Conservation (phyloP, 2,888 invertebrate genomes). For the Rhyacophila evoluta region DNA sequence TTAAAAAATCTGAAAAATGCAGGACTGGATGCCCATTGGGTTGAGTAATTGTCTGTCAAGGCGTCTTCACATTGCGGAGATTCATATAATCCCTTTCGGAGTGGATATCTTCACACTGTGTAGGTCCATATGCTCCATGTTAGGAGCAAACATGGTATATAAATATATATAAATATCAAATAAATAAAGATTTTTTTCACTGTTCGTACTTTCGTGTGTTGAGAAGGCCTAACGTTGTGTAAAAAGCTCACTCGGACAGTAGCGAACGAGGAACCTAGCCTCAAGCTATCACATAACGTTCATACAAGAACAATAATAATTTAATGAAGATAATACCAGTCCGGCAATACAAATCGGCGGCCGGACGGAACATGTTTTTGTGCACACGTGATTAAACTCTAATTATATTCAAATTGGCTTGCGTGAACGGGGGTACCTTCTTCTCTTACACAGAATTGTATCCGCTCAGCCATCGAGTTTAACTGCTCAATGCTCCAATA, state of each 20-base stretch:
- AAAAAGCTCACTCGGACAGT: conserved; percentile 44
- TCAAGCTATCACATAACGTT: conserved; percentile 37
- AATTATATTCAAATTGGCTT: conserved; percentile 9
- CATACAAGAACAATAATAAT: conserved; percentile 29
- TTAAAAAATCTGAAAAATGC: no score
- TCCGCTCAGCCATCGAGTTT: background rate
- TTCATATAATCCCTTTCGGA: no score
- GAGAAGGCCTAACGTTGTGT: background rate
- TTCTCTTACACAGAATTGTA: background rate
- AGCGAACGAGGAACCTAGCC: conserved; percentile 47
- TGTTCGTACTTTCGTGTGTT: background rate
- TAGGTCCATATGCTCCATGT: no score
- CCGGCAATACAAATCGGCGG: background rate
- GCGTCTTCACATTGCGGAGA: no score
- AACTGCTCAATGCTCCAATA: background rate
- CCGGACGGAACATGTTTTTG: conserved; percentile 24
- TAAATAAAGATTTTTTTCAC: no score
- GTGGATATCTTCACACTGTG: no score
- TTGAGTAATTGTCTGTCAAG: no score
- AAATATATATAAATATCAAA: no score
- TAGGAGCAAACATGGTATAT: no score
- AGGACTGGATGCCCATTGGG: no score
- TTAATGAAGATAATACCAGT: conserved; percentile 15
- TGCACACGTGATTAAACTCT: conserved; percentile 9
- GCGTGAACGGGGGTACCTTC: conserved; percentile 29